phyloP scores from a whole-genome alignment of 92 coral and sea anemone species.

The Diadumene lineata region DNA sequence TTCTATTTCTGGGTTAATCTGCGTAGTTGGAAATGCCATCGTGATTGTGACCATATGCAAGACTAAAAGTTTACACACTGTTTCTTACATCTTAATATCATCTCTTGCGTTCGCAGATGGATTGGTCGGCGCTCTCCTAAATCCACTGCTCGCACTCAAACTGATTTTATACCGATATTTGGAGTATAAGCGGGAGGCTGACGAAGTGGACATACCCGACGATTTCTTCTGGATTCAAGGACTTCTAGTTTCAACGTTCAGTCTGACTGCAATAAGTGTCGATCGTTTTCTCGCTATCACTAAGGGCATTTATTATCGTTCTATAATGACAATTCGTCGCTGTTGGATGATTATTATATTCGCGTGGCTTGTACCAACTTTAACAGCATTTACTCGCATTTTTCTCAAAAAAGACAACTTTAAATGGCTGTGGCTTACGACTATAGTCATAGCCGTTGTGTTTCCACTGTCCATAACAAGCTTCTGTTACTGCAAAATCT shows the following conservation, averaged over 20 bases:
- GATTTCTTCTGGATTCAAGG: constrained; percentile 54
- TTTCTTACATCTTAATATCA: constrained; percentile 57
- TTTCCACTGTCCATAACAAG: constrained; percentile 47
- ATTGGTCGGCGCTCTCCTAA: constrained; percentile 59
- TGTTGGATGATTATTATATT: constrained; percentile 29
- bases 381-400: constrained; percentile 37
- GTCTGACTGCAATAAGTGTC: constrained; percentile 50
- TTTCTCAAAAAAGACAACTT: constrained; percentile 25
- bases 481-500: constrained; percentile 53
- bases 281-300: constrained; percentile 68
- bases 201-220: constrained; percentile 27
- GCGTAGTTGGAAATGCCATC: constrained; percentile 55
- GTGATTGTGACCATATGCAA: constrained; percentile 52
- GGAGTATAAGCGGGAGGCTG: constrained; percentile 37
- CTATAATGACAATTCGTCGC: constrained; percentile 41
- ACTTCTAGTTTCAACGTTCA: constrained; percentile 47
- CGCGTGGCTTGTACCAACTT: constrained; percentile 53
- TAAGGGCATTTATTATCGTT: constrained; percentile 36
- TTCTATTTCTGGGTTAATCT: constrained; percentile 49
- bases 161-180: constrained; percentile 35
- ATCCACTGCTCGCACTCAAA: constrained; percentile 45
- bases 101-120: constrained; percentile 71
- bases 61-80: constrained; percentile 48
- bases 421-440: constrained; percentile 53
- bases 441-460: constrained; percentile 30